These are phyloP conservation scores for Blera fallax DNA, from an alignment of 2,888 invertebrate species.

Conservation along the genomic window DNA sequence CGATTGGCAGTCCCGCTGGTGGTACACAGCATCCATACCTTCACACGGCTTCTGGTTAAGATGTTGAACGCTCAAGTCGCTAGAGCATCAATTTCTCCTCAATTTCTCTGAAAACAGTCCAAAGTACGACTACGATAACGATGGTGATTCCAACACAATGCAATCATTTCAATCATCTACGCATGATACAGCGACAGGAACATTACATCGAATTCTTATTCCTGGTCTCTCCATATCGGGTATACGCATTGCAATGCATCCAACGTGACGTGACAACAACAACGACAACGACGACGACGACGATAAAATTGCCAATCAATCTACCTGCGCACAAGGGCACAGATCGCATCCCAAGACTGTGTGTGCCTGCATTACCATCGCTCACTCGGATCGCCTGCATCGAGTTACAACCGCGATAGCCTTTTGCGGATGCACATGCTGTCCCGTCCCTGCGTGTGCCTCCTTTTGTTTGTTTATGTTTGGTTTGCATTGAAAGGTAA, in stretches of 20 bases:
- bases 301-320: constrained; percentile 66
- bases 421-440: constrained; percentile 20
- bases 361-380: neutral
- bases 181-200: neutral
- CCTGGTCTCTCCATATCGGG: constrained; percentile 53
- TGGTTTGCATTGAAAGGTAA: constrained; percentile 56
- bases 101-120: too few species aligned
- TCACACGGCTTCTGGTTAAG: too few species aligned
- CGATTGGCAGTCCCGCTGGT: too few species aligned
- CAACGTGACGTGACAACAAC: constrained; percentile 13
- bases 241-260: constrained; percentile 41
- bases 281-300: constrained; percentile 28
- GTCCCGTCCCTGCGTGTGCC: too few species aligned
- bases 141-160: too few species aligned
- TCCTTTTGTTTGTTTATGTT: constrained; percentile 21
- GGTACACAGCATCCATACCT: too few species aligned
- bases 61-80: too few species aligned
- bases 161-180: neutral
- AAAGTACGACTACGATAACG: too few species aligned
- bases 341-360: constrained; percentile 17
- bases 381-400: neutral
- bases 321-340: constrained; percentile 56
- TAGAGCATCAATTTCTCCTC: too few species aligned
- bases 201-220: constrained; percentile 47
- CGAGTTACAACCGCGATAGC: constrained; percentile 15